Conservation (phyloP, 2,113 vertebrate species). For the Ciconia boyciana region DNA sequence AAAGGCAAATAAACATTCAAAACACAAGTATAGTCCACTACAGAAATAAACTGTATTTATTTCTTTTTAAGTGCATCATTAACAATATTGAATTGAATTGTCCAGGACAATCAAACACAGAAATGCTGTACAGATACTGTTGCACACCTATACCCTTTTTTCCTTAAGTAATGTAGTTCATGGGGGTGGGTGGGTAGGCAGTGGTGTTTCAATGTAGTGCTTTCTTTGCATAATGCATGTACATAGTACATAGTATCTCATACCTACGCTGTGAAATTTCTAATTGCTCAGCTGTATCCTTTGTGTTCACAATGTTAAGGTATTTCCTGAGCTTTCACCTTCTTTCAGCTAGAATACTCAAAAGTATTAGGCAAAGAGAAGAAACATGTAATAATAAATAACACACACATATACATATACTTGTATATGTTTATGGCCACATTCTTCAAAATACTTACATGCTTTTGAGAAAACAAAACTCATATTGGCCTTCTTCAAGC, state of each 20-base stretch:
- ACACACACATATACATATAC: no score
- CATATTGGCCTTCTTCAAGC: not conserved
- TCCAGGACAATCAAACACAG: not conserved
- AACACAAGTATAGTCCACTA: not conserved
- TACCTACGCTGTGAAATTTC: not conserved
- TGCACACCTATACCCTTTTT: not conserved
- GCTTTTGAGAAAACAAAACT: not conserved
- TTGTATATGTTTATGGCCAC: not conserved
- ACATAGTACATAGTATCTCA: not conserved
- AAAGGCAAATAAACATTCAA: not conserved
- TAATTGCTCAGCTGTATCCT: not conserved
- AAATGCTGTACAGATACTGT: not conserved
- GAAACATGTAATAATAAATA: not conserved
- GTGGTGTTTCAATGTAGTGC: not conserved
- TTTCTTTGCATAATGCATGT: not conserved
- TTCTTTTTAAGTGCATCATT: not conserved
- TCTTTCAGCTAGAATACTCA: not conserved
- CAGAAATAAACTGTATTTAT: not conserved
- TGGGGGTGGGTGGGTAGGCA: no score
- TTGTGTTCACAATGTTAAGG: not conserved
- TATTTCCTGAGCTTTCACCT: not conserved
- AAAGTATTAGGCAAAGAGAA: not conserved
- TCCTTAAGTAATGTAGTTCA: not conserved
- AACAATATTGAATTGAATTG: not conserved
- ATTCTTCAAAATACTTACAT: not conserved